Evolutionary conservation across 2,888 invertebrate species (phyloP), one percentile per base, ranked within the genome.

Genomic region (Sisyra terminalis): DNA sequence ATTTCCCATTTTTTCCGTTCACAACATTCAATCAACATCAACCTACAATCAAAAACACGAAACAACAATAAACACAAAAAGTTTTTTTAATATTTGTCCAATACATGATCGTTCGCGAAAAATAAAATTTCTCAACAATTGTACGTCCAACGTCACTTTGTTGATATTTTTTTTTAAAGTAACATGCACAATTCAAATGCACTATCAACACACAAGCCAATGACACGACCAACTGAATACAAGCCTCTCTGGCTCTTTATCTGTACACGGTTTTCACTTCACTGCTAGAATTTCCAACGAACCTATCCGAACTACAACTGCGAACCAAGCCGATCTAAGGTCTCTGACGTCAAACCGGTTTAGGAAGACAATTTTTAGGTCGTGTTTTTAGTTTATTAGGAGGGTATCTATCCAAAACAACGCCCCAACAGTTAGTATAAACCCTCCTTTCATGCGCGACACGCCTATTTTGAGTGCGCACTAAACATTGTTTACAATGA

Each of bases 341-440:
- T 49, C 49, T 48, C 46, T 49, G 51, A 53, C 52, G 53, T 53
- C 51, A 50, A 49, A 42, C 50, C 44, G 41, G 48, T 50, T 51
- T 49, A 53, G 51, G 54, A 51, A 51, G 50, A 51, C 48, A 45
- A 50, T 50, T 54, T 53, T 53, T 52, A 52, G 54, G 51, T 48
- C 48, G 51, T 52, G 55, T 55, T 58, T 55, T 57, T 55, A 56
- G 55, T 50, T 48, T 46, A 48, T 46, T 49, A 59, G 59, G 50
- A 56, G 53, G 46, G 45, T 44, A 44, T 41, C 3, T 10, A 24
- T 10, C 9, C n/a, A 30, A 10, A 45, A 44, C 40, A 39, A 51
- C 54, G 51, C 57, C 56, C 49, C 10, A 11, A 3, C 14, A 16
- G 15, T 14, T 8, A 14, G 30, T 32, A 44, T 37, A 48, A 13